These are phyloP conservation scores for Erebia epiphron DNA, from an alignment of 2,888 invertebrate genomes.

Conservation along the genomic window DNA sequence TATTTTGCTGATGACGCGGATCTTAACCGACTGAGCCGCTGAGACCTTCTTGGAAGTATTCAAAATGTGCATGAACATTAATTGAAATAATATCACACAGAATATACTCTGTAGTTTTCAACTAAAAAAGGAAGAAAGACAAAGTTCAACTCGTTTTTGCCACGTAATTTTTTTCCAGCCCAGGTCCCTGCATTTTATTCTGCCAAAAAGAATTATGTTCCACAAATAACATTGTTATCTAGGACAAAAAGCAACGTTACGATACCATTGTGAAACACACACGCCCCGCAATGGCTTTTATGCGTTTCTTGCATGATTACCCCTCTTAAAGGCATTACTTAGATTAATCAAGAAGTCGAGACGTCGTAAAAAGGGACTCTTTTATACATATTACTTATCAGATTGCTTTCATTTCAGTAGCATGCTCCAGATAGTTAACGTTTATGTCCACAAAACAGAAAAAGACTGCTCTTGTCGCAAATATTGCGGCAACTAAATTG, in stretches of 20 bases:
- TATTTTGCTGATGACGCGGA: no score
- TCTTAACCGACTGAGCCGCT: no score
- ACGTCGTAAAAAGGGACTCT: slow-evolving; percentile 65
- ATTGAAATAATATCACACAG: no score
- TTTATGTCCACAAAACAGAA: slow-evolving; percentile 51
- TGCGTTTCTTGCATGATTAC: slow-evolving; percentile 70
- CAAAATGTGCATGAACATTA: no score
- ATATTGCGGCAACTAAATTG: slow-evolving; percentile 60
- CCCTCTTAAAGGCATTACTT: slow-evolving; percentile 62
- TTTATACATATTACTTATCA: slow-evolving; percentile 69
- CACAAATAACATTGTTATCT: neutral
- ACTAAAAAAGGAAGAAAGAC: no score
- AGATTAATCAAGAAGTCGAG: slow-evolving; percentile 60
- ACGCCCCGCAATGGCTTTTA: slow-evolving; percentile 64
- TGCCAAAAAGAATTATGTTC: no score
- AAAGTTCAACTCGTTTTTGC: no score
- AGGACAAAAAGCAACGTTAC: slow-evolving; percentile 38
- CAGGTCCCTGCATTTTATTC: no score
- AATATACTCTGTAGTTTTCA: no score
- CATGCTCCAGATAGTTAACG: slow-evolving; percentile 68
- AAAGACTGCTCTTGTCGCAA: slow-evolving; percentile 45
- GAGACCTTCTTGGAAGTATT: no score
- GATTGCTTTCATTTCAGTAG: slow-evolving; percentile 68
- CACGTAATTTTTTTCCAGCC: no score
- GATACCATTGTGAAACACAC: slow-evolving; percentile 62